Evolutionary conservation across 2,888 invertebrate species (phyloP).

Genomic region (Physocephala rufipes): DNA sequence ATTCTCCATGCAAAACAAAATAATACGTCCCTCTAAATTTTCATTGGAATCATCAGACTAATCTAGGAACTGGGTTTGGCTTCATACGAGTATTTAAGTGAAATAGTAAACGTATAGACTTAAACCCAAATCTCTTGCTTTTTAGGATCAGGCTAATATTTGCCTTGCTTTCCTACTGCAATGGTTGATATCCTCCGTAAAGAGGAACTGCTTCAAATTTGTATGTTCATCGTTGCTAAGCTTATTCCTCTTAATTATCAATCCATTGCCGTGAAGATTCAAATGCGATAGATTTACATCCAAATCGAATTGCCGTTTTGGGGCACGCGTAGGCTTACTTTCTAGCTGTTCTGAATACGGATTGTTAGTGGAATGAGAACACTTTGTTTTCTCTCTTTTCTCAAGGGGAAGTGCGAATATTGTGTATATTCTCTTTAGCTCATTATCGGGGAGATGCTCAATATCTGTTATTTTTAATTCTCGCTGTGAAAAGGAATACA

Average conservation of each 20-base stretch:
- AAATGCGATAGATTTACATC: conserved; percentile 9
- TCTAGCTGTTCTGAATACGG: neutral
- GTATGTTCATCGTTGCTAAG: neutral
- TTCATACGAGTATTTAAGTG: no score
- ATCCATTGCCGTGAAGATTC: conserved; percentile 3
- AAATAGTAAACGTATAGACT: neutral
- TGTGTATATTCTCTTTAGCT: conserved; percentile 51
- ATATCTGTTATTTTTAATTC: conserved; percentile 49
- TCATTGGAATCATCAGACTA: no score
- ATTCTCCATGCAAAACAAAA: no score
- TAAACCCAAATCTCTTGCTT: neutral
- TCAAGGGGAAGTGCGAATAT: conserved; percentile 53
- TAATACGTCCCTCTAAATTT: no score
- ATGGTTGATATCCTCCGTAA: neutral
- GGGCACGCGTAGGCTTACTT: neutral
- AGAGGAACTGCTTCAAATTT: neutral
- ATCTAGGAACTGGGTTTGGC: no score
- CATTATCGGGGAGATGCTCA: conserved; percentile 46
- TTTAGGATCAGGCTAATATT: conserved; percentile 21
- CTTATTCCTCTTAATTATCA: neutral
- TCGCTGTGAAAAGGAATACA: conserved; percentile 48
- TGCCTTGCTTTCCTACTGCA: conserved; percentile 13
- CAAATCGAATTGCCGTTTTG: conserved; percentile 2
- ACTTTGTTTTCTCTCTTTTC: conserved; percentile 35
- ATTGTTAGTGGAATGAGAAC: neutral